These are phyloP conservation scores for Eonycteris spelaea DNA, from an alignment of 2,113 vertebrate genomes.

Conservation along the genomic window DNA sequence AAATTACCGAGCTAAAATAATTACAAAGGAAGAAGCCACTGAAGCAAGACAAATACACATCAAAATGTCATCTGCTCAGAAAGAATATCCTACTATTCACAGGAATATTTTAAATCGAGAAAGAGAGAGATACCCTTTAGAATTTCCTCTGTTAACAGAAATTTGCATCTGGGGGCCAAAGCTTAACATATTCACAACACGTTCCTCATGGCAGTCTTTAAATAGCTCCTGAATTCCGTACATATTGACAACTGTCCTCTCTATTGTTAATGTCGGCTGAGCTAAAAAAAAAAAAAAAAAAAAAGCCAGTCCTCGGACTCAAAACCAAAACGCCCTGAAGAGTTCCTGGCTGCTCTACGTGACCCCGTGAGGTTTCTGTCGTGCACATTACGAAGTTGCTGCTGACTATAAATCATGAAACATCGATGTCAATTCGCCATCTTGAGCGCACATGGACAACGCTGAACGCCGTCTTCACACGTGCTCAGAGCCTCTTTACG, in stretches of 20 bases:
- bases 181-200: not conserved
- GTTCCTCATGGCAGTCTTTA: not conserved
- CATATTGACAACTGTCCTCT: conserved; percentile 4
- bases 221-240: conserved; percentile 5
- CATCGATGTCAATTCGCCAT: not conserved
- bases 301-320: conserved; percentile 2
- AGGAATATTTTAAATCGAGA: not conserved
- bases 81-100: not conserved
- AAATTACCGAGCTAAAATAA: conserved; percentile 38
- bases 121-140: not conserved
- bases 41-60: not conserved
- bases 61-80: conserved; percentile 9
- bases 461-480: too few species aligned
- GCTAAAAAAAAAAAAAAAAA: not conserved
- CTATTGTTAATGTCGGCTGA: conserved; percentile 9
- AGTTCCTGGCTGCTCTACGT: conserved; percentile 19
- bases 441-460: not conserved
- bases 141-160: not conserved
- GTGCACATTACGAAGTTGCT: not conserved
- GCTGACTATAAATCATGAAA: not conserved
- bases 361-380: not conserved
- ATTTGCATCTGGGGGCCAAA: not conserved
- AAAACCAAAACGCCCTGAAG: not conserved
- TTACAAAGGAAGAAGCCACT: not conserved
- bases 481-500: too few species aligned